Percentiles rank a stretch among this genome's conserved stretches.
These are phyloP conservation scores for Pygoscelis antarcticus DNA, from an alignment of 2,113 vertebrate species.

Conservation along the genomic window DNA sequence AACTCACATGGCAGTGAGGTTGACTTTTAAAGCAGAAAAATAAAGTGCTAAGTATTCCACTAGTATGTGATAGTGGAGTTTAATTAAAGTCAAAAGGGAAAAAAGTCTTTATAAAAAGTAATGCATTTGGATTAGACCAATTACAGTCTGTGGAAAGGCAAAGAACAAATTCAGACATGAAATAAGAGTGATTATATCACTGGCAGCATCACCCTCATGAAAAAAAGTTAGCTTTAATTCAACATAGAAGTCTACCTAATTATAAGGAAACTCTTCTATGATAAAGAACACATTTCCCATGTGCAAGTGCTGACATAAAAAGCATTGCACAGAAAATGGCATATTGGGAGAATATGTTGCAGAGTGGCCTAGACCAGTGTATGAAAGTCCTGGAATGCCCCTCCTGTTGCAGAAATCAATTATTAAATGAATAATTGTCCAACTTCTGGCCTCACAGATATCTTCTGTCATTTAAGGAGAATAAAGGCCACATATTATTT, in stretches of 20 bases:
- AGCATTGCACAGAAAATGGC: neutral
- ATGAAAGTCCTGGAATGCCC: neutral
- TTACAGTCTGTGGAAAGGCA: neutral
- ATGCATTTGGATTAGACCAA: neutral
- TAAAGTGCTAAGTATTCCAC: neutral
- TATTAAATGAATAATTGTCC: neutral
- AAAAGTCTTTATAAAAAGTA: neutral
- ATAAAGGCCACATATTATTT: neutral
- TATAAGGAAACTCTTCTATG: neutral
- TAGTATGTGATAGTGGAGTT: neutral
- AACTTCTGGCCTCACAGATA: neutral
- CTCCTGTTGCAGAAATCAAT: neutral
- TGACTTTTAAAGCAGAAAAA: neutral
- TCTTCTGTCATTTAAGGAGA: neutral
- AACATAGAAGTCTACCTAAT: neutral
- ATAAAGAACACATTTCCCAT: neutral
- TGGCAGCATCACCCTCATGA: neutral
- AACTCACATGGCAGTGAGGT: neutral
- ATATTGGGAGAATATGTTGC: neutral
- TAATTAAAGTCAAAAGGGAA: neutral
- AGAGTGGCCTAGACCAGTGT: neutral
- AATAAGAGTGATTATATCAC: neutral
- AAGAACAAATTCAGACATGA: neutral
- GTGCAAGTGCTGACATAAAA: neutral
- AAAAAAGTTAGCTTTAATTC: neutral